phyloP scores from a whole-genome alignment of 2,113 vertebrate genomes.

The Ardeotis arabs region DNA sequence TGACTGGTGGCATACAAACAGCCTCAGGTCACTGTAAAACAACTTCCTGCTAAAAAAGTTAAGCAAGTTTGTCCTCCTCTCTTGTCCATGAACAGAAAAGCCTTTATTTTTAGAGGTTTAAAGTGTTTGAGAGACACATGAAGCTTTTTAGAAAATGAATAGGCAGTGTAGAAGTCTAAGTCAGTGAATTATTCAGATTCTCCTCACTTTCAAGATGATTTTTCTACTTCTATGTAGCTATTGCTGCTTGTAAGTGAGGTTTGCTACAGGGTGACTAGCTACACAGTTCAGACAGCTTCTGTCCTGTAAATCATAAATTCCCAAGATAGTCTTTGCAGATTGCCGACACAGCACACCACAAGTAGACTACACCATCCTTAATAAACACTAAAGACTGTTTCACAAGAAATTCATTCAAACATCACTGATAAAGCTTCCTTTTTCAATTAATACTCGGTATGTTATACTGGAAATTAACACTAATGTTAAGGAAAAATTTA shows the following conservation, averaged over 20 bases:
- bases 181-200: background rate
- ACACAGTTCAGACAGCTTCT: slow-evolving; percentile 6
- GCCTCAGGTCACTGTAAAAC: background rate
- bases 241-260: background rate
- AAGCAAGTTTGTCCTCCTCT: background rate
- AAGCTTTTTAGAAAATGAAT: background rate
- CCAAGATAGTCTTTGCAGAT: slow-evolving; percentile 26
- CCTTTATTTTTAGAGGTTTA: background rate
- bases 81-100: background rate
- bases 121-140: background rate
- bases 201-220: background rate
- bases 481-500: background rate
- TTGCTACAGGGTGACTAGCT: background rate
- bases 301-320: slow-evolving; percentile 7
- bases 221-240: background rate
- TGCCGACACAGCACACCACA: slow-evolving; percentile 44
- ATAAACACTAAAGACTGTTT: background rate
- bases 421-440: background rate
- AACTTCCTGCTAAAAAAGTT: background rate
- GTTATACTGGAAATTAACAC: background rate
- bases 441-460: background rate
- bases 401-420: background rate
- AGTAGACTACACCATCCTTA: slow-evolving; percentile 20
- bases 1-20: background rate
- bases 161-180: background rate